Evolutionary conservation across 1,140 invertebrate species (phyloP), one percentile per base, ranked within the genome.

Genomic region (Melipona quadrifasciata): DNA sequence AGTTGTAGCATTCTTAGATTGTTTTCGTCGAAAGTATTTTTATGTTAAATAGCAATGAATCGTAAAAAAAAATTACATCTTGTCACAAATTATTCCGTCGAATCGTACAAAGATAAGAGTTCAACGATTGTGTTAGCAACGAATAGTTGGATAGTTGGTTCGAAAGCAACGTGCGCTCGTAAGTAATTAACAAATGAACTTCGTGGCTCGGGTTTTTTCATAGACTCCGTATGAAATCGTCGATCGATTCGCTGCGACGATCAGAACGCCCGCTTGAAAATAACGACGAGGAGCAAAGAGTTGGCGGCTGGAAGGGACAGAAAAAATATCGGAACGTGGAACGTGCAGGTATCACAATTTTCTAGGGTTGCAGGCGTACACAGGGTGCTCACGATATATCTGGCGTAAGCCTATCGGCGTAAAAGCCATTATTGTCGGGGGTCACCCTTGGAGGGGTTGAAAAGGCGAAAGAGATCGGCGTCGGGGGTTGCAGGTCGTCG

Each of bases 401-500:
- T 74, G 80, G 68, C 24, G 70, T 86, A 89, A 89, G 87, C 88
- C 87, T 89, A 89, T 89, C 87, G 88, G 53, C 81, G 84, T 71
- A 80, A 53, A 89, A 80, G 58, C 84, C 73, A 89, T 89, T 89
- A 89, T 89, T 89, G 87, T 87, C 80, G 88, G 39, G 39, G 39
- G 70, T 81, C 87, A 67, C 87, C 85, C 88, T 82, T 86, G 81
- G 65, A 61, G 88, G 85, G 70, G 81, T n/a, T 89, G 87, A 89
- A 89, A 89, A 86, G 87, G 86, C 85, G 86, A 71, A 83, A 80
- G 74, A 90, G 86, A 90, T 89, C 89, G 89, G 83, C 88, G 53
- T 89, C 86, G 75, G 85, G 61, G 70, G 76, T 85, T 84, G 87
- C 80, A 80, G 89, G 81, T 79, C 86, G 87, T 83, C 87, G 79